Conservation (phyloP, 1,140 invertebrate species). For the Meloidogyne chitwoodi region DNA sequence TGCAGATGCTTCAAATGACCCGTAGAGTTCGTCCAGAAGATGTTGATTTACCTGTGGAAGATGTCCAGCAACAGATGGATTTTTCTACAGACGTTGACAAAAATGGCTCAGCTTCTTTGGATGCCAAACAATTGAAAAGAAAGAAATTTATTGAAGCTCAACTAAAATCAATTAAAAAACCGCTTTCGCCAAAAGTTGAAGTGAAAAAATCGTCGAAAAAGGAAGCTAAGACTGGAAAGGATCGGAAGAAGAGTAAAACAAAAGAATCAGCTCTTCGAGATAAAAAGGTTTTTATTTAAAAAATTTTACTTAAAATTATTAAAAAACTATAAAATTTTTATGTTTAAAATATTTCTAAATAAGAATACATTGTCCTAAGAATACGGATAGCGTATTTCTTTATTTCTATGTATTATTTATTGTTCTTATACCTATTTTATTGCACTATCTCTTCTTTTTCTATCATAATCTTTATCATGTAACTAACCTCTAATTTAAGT, state of each 20-base stretch:
- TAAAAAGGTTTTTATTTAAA: background rate
- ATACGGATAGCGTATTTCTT: no score
- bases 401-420: no score
- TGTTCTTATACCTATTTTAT: no score
- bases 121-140: constrained; percentile 26
- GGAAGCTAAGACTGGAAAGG: background rate
- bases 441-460: no score
- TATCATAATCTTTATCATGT: no score
- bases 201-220: constrained; percentile 9
- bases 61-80: background rate
- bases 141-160: constrained; percentile 38
- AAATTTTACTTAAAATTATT: no score
- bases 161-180: constrained; percentile 21
- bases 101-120: background rate
- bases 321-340: no score
- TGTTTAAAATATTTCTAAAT: no score
- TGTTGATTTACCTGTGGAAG: constrained; percentile 31
- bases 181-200: constrained; percentile 14
- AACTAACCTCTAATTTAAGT: no score
- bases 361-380: no score
- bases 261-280: background rate
- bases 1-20: constrained; percentile 37
- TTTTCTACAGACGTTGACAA: background rate
- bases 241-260: constrained; percentile 19
- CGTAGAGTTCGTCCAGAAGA: constrained; percentile 43